Evolutionary conservation across 1,140 invertebrate species (phyloP).

Genomic region (Sycophaga agraensis): DNA sequence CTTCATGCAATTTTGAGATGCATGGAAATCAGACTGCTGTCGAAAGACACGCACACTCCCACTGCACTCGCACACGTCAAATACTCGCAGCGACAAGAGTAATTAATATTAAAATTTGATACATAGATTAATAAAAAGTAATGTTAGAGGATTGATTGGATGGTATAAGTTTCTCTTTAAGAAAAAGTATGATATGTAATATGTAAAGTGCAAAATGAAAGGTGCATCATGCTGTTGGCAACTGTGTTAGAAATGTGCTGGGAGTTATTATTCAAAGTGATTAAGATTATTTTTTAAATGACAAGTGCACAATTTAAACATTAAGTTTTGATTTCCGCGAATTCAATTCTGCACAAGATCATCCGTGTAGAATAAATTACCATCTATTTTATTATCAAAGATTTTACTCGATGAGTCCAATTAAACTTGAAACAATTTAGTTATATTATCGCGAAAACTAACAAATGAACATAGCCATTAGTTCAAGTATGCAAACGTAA

Average conservation of each 20-base stretch:
- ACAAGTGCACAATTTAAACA: too few species aligned
- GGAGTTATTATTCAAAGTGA: slow-evolving; percentile 2
- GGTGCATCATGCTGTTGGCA: slow-evolving; percentile 45
- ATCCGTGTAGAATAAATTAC: too few species aligned
- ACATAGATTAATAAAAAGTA: slow-evolving; percentile 27
- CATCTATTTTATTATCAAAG: too few species aligned
- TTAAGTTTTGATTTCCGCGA: too few species aligned
- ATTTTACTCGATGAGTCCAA: too few species aligned
- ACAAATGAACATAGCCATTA: too few species aligned
- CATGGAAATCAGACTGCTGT: background rate
- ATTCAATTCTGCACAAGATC: too few species aligned
- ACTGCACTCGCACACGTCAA: slow-evolving; percentile 37
- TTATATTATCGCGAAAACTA: too few species aligned
- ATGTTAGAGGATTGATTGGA: slow-evolving; percentile 24
- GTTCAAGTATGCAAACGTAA: too few species aligned
- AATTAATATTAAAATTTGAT: slow-evolving; percentile 25
- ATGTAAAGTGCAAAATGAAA: slow-evolving; percentile 17
- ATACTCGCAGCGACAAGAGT: slow-evolving; percentile 36
- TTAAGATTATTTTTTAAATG: too few species aligned
- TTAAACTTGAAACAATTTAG: too few species aligned
- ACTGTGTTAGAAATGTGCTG: slow-evolving; percentile 32
- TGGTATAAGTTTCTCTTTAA: slow-evolving; percentile 13
- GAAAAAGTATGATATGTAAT: slow-evolving; percentile 8
- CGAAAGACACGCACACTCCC: slow-evolving; percentile 9
- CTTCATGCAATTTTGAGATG: slow-evolving; percentile 26